Evolutionary conservation across 2,113 vertebrate species (phyloP).

Genomic region (Heliornis fulica): DNA sequence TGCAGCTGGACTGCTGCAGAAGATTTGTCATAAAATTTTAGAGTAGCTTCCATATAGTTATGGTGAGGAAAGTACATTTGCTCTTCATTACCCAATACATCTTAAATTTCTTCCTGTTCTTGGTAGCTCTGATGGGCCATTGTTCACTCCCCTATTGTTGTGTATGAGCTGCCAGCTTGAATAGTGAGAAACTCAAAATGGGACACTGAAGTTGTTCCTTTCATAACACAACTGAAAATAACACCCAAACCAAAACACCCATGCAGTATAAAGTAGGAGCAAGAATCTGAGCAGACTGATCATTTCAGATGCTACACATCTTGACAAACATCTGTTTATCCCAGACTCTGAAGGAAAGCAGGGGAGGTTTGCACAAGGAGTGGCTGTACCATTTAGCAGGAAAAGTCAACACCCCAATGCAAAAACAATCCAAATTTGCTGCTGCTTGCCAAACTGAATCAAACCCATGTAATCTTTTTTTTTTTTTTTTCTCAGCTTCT

Average conservation of each 20-base stretch:
- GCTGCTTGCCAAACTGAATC: not conserved
- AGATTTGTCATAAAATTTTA: conserved; percentile 57
- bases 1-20: conserved; percentile 64
- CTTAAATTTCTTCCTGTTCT: conserved; percentile 55
- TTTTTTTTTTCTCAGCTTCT: not conserved
- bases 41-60: conserved; percentile 44
- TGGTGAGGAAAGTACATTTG: conserved; percentile 39
- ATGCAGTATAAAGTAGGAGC: not conserved
- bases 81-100: conserved; percentile 57
- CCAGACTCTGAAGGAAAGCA: not conserved
- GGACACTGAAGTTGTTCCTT: conserved; percentile 35
- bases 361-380: not conserved
- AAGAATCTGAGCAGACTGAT: conserved; percentile 16
- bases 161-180: conserved; percentile 18
- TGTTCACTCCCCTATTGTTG: conserved; percentile 47
- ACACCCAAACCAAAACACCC: not conserved
- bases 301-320: conserved; percentile 4
- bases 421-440: not conserved
- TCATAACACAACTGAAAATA: conserved; percentile 5
- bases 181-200: conserved; percentile 25
- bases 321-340: conserved; percentile 15
- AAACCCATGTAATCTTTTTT: not conserved
- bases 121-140: conserved; percentile 61
- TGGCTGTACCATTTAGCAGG: not conserved
- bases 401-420: not conserved